Conservation (phyloP, 2,113 vertebrate species). For the Rattus rattus region DNA sequence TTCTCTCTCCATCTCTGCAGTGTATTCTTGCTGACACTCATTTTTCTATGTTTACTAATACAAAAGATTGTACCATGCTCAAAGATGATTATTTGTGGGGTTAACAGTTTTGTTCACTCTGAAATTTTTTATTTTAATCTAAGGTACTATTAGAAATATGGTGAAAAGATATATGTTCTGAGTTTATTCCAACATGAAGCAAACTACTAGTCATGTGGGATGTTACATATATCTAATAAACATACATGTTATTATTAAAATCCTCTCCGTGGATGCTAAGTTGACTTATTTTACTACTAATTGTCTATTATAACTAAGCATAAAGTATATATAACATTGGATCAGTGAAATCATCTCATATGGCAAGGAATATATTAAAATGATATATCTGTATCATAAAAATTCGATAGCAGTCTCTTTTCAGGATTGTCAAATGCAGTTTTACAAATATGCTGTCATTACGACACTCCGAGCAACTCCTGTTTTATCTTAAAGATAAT, state of each 20-base stretch:
- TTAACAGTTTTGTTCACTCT: background rate
- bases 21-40: too few relatives aligned
- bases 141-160: background rate
- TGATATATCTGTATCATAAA: constrained; percentile 83
- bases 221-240: constrained; percentile 83
- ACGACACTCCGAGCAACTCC: constrained; percentile 78
- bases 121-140: background rate
- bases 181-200: constrained; percentile 32
- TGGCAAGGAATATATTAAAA: constrained; percentile 84
- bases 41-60: background rate
- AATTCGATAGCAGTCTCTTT: constrained; percentile 78
- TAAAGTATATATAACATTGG: constrained; percentile 80
- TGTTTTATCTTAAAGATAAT: constrained; percentile 69
- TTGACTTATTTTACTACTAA: constrained; percentile 85
- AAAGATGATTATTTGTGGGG: background rate
- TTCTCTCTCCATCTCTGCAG: background rate
- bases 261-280: constrained; percentile 81
- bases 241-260: constrained; percentile 86
- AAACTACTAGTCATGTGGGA: constrained; percentile 70
- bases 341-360: constrained; percentile 86
- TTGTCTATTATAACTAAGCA: constrained; percentile 84
- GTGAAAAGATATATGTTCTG: constrained; percentile 37
- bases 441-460: constrained; percentile 80
- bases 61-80: background rate
- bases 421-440: constrained; percentile 78